Evolutionary conservation across 2,797 vertebrate genomes (phyloP), one percentile per base, ranked within the genome.

Genomic region (Falco novaeseelandiae): DNA sequence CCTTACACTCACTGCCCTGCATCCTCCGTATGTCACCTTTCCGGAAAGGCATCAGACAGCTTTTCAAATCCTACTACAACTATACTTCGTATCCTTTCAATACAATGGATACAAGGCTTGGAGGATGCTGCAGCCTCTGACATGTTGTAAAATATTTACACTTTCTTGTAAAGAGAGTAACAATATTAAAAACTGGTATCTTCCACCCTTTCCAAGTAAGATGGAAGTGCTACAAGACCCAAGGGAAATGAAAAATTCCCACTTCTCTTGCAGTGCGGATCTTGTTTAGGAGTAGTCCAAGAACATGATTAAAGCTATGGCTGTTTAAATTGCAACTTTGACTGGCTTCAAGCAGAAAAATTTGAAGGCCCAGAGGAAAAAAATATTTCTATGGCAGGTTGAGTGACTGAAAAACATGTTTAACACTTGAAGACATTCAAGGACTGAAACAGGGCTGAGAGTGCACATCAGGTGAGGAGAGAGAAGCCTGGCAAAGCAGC

Each of bases 191-290:
- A 90, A 87, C 15, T 5, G 12, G 12, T 92, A n/a, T 42, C 32
- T 90, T 92, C 90, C 36, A 57, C 84, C 61, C 57, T 89, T 89
- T 92, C 90, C 90, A 96, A 94, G 22, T 77, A 87, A 90, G 78
- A 84, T 57, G 52, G 40, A 94, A 87, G 63, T 67, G 67, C 63
- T 87, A 71, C 25, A 89, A 90, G 51, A 92, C 70, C 34, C 58
- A 77, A 1, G 8, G 36, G 71, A 80, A 80, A 54, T 52, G 44
- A 69, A 93, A 93, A 90, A 93, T 63, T 85, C 71, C 48, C 44
- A 54, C 73, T 77, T 85, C 61, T 79, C 59, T 73, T 67, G 38
- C 11, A 58, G 48, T 34, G 46, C 38, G 62, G 86, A 51, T 65
- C n/a, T 34, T 80, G 12, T 46, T 65, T 57, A 81, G 61, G 36